Base-by-base conservation (phyloP, 2,113 vertebrate genomes). In the Oncorhynchus masou region DNA sequence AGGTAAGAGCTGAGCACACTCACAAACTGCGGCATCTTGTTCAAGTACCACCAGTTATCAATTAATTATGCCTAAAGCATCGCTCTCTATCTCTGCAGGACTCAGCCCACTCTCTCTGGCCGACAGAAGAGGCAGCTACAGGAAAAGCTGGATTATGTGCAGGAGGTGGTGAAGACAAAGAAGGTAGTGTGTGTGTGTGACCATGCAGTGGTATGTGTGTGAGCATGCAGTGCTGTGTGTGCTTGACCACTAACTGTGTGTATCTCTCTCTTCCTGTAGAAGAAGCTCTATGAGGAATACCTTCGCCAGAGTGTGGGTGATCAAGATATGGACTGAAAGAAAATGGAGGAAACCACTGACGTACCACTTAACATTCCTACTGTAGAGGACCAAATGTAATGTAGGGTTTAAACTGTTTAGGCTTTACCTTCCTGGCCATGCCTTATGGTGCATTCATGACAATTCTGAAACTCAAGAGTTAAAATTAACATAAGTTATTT, bases 241-340 rank as follows among this genome's bases (percentile, higher is more conserved):
- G 1, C 22, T 0, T 74, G 29, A 66, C 66, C 4, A 0, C n/a
- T 70, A 1, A 70, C 19, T 68, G 7, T 72, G 13, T 73, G 16
- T 49, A 3, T 25, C n/a, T 74, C 20, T 83, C 0, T 69, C 25
- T 71, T 22, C 69, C 51, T 72, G 27, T 83, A 95, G 95, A 94
- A 92, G 84, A 91, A 89, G 49, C 89, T 95, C 16, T 95, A 95
- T 80, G 94, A 95, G 72, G 94, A 95, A 20, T 95, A 95, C 76
- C 90, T 95, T 20, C 93, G 91, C 5, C 94, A 95, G 85, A 95
- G 95, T 75, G 92, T 95, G 74, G 93, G 93, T 1, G 94, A 95
- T 62, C 93, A 94, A 0, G 94, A 95, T 81, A 93, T 94, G 92
- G 82, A 84, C 85, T 86, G 89, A 45, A 3, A n/a, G 31, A 69